A percentile compares a stretch with the other conserved stretches of the same genome.
phyloP scores from a whole-genome alignment of 2,113 vertebrate species.

The Phalacrocorax aristotelis region DNA sequence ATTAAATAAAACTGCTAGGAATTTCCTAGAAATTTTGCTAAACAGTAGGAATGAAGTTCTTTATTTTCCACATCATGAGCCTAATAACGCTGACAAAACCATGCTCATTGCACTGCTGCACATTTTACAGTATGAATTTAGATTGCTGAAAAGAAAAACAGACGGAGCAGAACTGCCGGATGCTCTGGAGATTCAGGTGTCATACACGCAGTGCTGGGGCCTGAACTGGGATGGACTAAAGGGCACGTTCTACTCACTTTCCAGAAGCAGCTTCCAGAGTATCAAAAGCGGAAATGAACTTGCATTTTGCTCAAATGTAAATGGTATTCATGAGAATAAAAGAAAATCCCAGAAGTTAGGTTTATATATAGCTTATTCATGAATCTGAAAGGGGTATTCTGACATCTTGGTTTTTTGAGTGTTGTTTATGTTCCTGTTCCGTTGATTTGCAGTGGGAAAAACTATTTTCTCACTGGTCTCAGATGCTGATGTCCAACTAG shows the following conservation, averaged over 20 bases:
- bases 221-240: background rate
- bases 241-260: background rate
- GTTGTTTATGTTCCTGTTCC: background rate
- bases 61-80: constrained; percentile 30
- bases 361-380: background rate
- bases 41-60: constrained; percentile 18
- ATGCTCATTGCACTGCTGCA: background rate
- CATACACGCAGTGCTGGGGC: fast-evolving
- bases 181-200: background rate
- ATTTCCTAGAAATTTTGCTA: constrained; percentile 7
- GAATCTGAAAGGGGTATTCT: background rate
- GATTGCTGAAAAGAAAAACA: background rate
- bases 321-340: background rate
- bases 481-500: background rate
- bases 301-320: constrained; percentile 22
- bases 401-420: background rate
- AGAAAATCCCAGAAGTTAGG: background rate
- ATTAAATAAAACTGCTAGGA: constrained; percentile 42
- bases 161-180: background rate
- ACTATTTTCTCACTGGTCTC: background rate
- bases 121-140: background rate
- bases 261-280: constrained; percentile 22
- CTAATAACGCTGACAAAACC: background rate
- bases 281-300: background rate
- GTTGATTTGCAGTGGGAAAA: background rate